Conservation (phyloP, 1,140 invertebrate genomes). For the Cyphomyrmex costatus region DNA sequence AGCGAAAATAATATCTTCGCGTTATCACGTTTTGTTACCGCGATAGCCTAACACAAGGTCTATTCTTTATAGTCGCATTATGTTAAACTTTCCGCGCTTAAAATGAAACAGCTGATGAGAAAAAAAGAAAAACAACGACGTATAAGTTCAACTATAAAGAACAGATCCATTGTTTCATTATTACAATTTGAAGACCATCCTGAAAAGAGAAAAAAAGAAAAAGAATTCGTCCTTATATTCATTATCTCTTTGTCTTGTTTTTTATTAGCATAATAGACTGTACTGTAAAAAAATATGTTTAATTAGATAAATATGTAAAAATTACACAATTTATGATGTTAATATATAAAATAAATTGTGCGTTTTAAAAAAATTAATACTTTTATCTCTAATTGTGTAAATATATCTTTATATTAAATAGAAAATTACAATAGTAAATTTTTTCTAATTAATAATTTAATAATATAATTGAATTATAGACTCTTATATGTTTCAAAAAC, state of each 20-base stretch:
- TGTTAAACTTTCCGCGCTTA: neutral
- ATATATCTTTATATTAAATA: no score
- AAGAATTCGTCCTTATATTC: neutral
- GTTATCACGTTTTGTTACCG: neutral
- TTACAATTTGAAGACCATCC: neutral
- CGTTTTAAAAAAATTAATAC: no score
- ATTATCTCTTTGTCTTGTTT: neutral
- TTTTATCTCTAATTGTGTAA: no score
- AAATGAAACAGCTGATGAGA: neutral
- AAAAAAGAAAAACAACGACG: neutral
- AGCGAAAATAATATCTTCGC: neutral
- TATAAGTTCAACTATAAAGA: neutral
- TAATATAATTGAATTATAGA: no score
- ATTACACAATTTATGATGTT: no score
- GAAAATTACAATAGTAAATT: no score
- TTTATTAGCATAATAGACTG: no score
- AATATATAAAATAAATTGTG: no score
- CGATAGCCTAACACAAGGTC: neutral
- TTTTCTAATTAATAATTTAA: no score
- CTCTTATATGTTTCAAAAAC: no score
- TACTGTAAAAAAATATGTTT: no score
- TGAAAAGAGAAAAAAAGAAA: neutral
- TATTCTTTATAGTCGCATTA: neutral
- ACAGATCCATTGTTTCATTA: neutral
- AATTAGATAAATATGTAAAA: no score